Conservation (phyloP, 2,113 vertebrate species). For the Sebastes fasciatus region DNA sequence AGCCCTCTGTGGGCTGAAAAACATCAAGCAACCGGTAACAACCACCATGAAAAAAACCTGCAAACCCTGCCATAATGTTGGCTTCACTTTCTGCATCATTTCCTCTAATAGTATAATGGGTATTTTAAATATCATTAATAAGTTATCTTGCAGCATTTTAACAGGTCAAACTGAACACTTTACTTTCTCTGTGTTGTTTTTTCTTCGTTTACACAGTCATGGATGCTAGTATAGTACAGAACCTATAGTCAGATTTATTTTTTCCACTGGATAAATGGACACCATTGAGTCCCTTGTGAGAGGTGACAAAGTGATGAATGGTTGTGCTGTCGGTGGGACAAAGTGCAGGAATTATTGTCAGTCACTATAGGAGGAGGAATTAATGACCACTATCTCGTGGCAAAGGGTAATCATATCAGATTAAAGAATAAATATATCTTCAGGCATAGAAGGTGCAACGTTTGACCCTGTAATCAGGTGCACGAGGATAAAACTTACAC, state of each 20-base stretch:
- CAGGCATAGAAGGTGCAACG: constrained; percentile 43
- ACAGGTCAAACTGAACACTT: not conserved
- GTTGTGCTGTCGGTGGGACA: constrained; percentile 52
- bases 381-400: constrained; percentile 73
- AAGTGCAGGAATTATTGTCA: constrained; percentile 79
- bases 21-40: constrained; percentile 52
- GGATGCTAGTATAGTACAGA: not conserved
- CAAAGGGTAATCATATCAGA: constrained; percentile 78
- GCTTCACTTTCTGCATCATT: constrained; percentile 37
- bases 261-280: constrained; percentile 65
- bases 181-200: not conserved
- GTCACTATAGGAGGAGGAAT: constrained; percentile 67
- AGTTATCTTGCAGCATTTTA: constrained; percentile 5
- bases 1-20: constrained; percentile 56
- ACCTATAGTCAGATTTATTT: constrained; percentile 14
- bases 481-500: not conserved
- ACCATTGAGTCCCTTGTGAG: constrained; percentile 63
- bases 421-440: constrained; percentile 61
- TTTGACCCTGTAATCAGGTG: constrained; percentile 37
- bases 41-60: constrained; percentile 33
- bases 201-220: constrained; percentile 1
- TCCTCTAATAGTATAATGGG: constrained; percentile 18
- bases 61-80: constrained; percentile 28
- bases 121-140: constrained; percentile 29
- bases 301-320: constrained; percentile 79